Percentiles rank a stretch among this genome's conserved stretches.
Conservation (phyloP, 2,113 vertebrate species). For the Chrysochloris asiatica region DNA sequence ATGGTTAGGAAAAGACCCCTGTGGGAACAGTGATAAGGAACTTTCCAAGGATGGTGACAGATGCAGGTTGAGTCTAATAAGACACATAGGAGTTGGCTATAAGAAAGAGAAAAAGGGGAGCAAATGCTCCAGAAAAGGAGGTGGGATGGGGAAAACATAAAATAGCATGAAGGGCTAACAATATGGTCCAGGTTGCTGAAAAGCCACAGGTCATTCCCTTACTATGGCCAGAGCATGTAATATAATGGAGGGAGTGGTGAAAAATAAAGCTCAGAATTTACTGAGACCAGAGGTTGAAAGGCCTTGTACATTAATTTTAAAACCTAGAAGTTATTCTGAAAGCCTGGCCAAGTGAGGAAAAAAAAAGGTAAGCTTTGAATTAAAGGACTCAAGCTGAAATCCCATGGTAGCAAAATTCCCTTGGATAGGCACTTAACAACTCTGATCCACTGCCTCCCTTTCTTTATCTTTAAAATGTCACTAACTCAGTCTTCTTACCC, state of each 20-base stretch:
- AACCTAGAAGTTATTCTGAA: neutral
- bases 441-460: neutral
- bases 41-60: neutral
- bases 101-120: neutral
- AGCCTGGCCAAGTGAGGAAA: neutral
- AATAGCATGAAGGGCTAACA: neutral
- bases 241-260: neutral
- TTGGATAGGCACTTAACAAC: neutral
- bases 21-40: neutral
- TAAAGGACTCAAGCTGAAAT: neutral
- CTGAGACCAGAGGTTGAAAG: neutral
- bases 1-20: neutral
- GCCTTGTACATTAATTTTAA: neutral
- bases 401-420: neutral
- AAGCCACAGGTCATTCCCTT: neutral
- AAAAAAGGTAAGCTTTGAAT: neutral
- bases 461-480: neutral
- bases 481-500: neutral
- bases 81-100: neutral
- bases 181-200: neutral
- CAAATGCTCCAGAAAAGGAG: neutral
- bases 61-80: neutral
- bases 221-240: rapidly evolving
- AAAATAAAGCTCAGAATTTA: neutral
- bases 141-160: neutral